phyloP scores from a whole-genome alignment of 2,113 vertebrate species.

The Pachyramphus minor region DNA sequence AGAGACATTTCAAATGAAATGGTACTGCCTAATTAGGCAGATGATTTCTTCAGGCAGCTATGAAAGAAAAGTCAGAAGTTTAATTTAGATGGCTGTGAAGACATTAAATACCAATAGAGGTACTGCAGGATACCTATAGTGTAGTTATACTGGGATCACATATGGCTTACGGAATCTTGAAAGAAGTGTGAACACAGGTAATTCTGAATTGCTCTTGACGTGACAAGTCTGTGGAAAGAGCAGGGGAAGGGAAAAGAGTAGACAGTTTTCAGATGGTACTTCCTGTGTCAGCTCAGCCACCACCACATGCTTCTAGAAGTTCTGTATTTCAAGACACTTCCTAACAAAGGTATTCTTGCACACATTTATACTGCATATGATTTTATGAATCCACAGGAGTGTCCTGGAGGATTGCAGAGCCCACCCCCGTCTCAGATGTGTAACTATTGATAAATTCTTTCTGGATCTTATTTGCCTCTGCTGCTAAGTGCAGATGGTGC shows the following conservation, averaged over 20 bases:
- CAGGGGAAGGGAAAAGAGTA: neutral
- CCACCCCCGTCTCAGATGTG: neutral
- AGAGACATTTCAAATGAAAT: neutral
- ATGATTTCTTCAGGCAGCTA: neutral
- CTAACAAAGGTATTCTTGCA: neutral
- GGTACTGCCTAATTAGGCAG: neutral
- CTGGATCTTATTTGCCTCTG: neutral
- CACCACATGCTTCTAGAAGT: fast-evolving
- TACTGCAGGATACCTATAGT: neutral
- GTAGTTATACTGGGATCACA: neutral
- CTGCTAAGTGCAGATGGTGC: neutral
- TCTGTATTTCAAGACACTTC: neutral
- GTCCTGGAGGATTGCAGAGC: neutral
- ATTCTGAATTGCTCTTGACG: neutral
- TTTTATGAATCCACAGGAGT: neutral
- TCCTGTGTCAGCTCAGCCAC: neutral
- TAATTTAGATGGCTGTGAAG: neutral
- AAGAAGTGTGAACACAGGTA: neutral
- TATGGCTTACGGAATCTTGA: neutral
- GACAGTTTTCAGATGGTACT: neutral
- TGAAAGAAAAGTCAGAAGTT: neutral
- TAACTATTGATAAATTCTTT: neutral
- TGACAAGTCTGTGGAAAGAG: neutral
- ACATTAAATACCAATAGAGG: neutral
- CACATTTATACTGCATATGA: neutral